Base-by-base conservation (phyloP, 2,888 invertebrate genomes). In the Caenorhabditis afra region DNA sequence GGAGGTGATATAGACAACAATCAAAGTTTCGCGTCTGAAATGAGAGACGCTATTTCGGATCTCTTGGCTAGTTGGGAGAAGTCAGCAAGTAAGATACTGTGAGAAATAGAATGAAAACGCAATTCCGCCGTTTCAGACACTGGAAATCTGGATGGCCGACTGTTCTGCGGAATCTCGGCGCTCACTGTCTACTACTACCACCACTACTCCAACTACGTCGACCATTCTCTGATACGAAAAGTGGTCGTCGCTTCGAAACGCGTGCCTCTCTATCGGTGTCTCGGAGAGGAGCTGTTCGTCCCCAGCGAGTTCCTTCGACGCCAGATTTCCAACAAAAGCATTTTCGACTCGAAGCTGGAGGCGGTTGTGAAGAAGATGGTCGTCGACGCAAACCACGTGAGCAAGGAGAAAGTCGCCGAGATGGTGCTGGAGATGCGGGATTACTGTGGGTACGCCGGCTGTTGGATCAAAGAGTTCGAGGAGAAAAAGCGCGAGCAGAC, bases 121-220 rank as follows among this genome's bases (percentile, higher is more conserved):
- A n/a, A n/a, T n/a, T 35, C 7, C 29, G 29, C 29, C 7, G 3
- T 29, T 29, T 29, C 3, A 29, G 29, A 29, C 29, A 29, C 29
- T 29, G 29, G 29, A 7, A 29, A 29, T 0, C 12, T 20, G 3
- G 61, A 66, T 39, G 22, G 20, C 4, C 59, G 41, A 5, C 37
- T 53, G 3, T 66, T 74, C 55, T 66, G 74, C 47, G 66, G 59
- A 52, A 71, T 87, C 49, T 53, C 55, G 12, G 75, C 83, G 8
- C 73, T 88, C 41, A 74, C 84, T 8, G 82, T 85, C 37, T 84
- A 86, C 62, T 85, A 87, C 67, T 82, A 85, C 52, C 66, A 83
- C 22, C 82, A 83, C 35, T 85, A 87, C 41, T 68, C 77, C 20
- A 81, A 77, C 12, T 71, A 50, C 12, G 67, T 77, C 22, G 76